A percentile compares a stretch with the other conserved stretches of the same genome.
Evolutionary conservation across 2,113 vertebrate species (phyloP).

Genomic region (Scomber scombrus): DNA sequence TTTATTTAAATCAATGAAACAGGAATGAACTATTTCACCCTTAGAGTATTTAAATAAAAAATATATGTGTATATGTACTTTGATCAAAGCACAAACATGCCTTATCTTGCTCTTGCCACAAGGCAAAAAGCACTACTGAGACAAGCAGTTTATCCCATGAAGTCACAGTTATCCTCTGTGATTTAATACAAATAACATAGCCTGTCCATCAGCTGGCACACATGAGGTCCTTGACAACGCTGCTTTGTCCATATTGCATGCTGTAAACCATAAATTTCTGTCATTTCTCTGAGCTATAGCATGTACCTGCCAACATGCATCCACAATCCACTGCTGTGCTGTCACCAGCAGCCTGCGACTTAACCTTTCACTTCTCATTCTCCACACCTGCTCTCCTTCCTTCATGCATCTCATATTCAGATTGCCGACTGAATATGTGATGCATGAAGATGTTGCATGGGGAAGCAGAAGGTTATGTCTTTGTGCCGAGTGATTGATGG

Average conservation of each 20-base stretch:
- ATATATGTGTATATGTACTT: too few relatives aligned
- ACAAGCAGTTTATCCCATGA: constrained; percentile 8
- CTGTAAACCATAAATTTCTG: constrained; percentile 54
- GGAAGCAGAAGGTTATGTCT: constrained; percentile 53
- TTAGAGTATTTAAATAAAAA: too few relatives aligned
- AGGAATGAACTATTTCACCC: too few relatives aligned
- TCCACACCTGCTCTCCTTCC: constrained; percentile 24
- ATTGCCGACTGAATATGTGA: constrained; percentile 35
- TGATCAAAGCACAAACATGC: background rate
- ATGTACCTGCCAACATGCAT: constrained; percentile 54
- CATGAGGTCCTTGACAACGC: constrained; percentile 1
- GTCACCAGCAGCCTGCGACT: constrained; percentile 40
- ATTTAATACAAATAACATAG: constrained; percentile 43
- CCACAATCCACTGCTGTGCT: constrained; percentile 17
- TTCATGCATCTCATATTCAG: constrained; percentile 44
- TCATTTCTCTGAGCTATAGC: constrained; percentile 46
- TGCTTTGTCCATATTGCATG: constrained; percentile 45
- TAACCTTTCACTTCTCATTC: constrained; percentile 65
- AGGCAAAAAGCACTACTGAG: background rate
- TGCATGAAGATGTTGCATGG: background rate
- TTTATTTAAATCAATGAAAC: too few relatives aligned
- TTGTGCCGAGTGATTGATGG: constrained; percentile 57
- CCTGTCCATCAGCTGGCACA: constrained; percentile 52
- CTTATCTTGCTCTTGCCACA: constrained; percentile 2
- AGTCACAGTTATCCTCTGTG: constrained; percentile 40